Evolutionary conservation across 2,113 vertebrate genomes (phyloP), one percentile per base, ranked within the genome.

Genomic region (human): DNA sequence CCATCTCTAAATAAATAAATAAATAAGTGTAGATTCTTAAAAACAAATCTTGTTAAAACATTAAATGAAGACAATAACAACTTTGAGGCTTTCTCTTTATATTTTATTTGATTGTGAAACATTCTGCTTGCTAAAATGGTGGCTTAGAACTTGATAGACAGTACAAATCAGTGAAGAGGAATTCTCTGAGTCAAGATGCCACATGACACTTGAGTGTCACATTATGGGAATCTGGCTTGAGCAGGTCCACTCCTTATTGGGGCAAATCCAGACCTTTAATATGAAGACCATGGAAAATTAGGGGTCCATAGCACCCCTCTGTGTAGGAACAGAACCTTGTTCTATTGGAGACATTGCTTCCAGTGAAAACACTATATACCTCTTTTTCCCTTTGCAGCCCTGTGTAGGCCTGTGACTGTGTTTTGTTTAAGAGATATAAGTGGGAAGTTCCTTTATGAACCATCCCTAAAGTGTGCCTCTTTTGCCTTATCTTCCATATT

Each of bases 31-130:
- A 55, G 43, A 61, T 20, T 78, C 23, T 64, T 68, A 76, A 83
- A 92, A 88, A 78, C 50, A 64, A 94, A 70, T 23, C 32, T 30
- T 52, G n/a, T 38, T 40, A 72, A 52, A 72, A 75, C 23, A 76
- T 35, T 57, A 55, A 32, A 73, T 89, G 40, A 50, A 70, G 12
- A 70, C 25, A 86, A 17, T 59, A 43, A 59, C 17, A 57, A 75
- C 27, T 1, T 52, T 40, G 10, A 57, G 16, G 16, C 16, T 30
- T 55, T 88, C n/a, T 57, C 25, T 57, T 57, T 72, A 10, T 43
- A 22, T 70, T 64, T 64, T 35, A 30, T 66, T 75, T 91, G 86
- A 8, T 79, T 35, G 11, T 80, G 30, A 66, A 78, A n/a, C 43
- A 23, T 45, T 76, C 6, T 27, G 32, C 11, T 48, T 76, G 59